These are phyloP conservation scores for Synergus gifuensis DNA, from an alignment of 2,888 invertebrate species.

Conservation along the genomic window DNA sequence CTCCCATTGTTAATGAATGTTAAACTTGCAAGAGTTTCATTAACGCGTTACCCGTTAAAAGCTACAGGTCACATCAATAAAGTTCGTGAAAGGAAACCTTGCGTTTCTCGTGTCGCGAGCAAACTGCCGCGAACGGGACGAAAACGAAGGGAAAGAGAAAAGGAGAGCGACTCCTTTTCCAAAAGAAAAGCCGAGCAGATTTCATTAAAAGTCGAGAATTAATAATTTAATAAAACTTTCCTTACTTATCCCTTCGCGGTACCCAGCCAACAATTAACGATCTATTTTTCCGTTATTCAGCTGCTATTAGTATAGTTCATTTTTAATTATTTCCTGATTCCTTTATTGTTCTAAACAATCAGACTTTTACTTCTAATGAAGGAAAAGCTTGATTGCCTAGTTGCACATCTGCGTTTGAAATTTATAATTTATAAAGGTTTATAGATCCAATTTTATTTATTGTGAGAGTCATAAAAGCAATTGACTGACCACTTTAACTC, in stretches of 20 bases:
- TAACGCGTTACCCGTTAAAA: background rate
- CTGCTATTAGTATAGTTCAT: background rate
- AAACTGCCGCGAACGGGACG: conserved; percentile 23
- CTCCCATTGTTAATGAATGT: background rate
- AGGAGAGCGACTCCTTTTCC: background rate
- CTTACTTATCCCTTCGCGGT: conserved; percentile 60
- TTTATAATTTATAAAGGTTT: background rate
- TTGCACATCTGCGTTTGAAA: background rate
- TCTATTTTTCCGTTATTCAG: background rate
- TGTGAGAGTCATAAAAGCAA: conserved; percentile 1
- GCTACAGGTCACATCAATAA: conserved; percentile 46
- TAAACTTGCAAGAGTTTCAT: background rate
- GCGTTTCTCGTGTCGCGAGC: conserved; percentile 49
- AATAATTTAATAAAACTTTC: conserved; percentile 67
- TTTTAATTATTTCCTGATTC: too few relatives aligned
- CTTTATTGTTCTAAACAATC: too few relatives aligned
- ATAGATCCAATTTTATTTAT: background rate
- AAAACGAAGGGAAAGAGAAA: background rate
- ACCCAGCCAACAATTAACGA: conserved; percentile 55
- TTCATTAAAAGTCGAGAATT: conserved; percentile 71
- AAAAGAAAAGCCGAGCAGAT: conserved; percentile 63
- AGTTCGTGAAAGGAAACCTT: conserved; percentile 51
- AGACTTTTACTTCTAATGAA: too few relatives aligned
- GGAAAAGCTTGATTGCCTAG: too few relatives aligned
- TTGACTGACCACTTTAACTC: conserved; percentile 18